A percentile compares a stretch with the other conserved stretches of the same genome.
phyloP scores from a whole-genome alignment of 2,888 invertebrate species.

The Parnassius apollo region DNA sequence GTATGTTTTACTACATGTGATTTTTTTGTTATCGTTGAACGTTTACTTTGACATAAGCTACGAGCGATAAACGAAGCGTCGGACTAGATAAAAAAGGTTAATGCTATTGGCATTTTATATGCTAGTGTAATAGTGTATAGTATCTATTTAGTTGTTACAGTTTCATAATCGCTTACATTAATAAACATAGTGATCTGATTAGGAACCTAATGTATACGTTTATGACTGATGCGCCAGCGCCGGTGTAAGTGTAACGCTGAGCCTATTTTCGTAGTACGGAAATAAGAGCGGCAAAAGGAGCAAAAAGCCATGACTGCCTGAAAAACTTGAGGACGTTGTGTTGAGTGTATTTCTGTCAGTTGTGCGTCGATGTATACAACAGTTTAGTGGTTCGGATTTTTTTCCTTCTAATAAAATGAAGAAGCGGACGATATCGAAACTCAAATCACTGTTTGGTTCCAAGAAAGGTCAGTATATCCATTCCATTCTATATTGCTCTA shows the following conservation, averaged over 20 bases:
- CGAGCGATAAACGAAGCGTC: conserved; percentile 47
- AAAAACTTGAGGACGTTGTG: conserved; percentile 77
- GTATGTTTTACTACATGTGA: conserved; percentile 36
- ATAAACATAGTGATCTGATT: conserved; percentile 38
- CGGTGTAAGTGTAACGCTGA: conserved; percentile 74
- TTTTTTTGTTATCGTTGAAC: conserved; percentile 43
- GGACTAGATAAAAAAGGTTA: conserved; percentile 45
- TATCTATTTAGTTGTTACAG: conserved; percentile 21
- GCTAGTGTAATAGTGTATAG: conserved; percentile 1
- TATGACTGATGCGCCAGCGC: conserved; percentile 73
- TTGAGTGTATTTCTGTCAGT: conserved; percentile 73
- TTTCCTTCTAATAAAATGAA: conserved; percentile 60
- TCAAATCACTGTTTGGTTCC: conserved; percentile 71
- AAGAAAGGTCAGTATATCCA: conserved; percentile 61
- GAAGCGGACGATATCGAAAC: conserved; percentile 73
- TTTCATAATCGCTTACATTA: conserved; percentile 31
- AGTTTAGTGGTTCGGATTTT: conserved; percentile 51
- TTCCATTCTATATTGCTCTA: no score
- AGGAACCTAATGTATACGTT: conserved; percentile 38
- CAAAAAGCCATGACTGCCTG: conserved; percentile 73
- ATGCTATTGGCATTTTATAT: conserved; percentile 32
- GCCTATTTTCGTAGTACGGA: conserved; percentile 81
- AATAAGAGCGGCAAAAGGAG: conserved; percentile 80
- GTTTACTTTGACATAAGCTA: conserved; percentile 47
- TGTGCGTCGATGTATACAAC: conserved; percentile 62